Base-by-base conservation (phyloP, 2,113 vertebrate species). In the Ivindomyrus marchei region DNA sequence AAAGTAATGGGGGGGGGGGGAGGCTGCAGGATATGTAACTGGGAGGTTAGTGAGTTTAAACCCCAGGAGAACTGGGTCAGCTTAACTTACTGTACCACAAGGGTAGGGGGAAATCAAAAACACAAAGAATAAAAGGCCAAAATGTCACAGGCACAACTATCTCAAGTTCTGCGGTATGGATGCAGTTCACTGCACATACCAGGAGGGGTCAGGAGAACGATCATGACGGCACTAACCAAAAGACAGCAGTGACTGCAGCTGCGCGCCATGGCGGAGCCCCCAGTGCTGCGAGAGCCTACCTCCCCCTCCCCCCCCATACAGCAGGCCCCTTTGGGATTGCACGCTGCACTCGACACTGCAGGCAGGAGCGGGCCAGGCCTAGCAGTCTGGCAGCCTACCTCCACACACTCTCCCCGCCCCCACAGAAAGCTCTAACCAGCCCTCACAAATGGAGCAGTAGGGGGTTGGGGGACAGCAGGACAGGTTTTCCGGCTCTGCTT, bases 351-450 rank as follows among this genome's bases (percentile, higher is more conserved):
- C 42, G 42, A 84, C 80, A 84, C 80, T 84, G 80, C 80, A 84
- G 39, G 47, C 42, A 45, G 80, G 80, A 84, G 42, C 21, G 21
- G 80, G 80, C 80, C 80, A 84, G 80, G 80, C 80, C 80, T 39
- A 46, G 45, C 80, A 84, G 80, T 42, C 42, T 39, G 42, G 42
- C 80, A 47, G 80, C 42, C 80, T 84, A 84, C 80, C 80, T 19
- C 80, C 80, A 47, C 21, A 46, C 19, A 24, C 39, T n/a, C 21
- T n/a, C 80, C 80, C 80, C 80, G 47, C 80, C 80, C 80, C 80
- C 80, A 84, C 80, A 47, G 80, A 84, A 9, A 42, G 17, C 80
- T 84, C 80, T 46, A 84, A 84, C 80, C 80, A 84, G 80, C 80
- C 80, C 80, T 84, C 80, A 39, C 42, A 84, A 84, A 84, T 84